Conservation (phyloP, 1,140 invertebrate genomes). For the Drosophila bifasciata region DNA sequence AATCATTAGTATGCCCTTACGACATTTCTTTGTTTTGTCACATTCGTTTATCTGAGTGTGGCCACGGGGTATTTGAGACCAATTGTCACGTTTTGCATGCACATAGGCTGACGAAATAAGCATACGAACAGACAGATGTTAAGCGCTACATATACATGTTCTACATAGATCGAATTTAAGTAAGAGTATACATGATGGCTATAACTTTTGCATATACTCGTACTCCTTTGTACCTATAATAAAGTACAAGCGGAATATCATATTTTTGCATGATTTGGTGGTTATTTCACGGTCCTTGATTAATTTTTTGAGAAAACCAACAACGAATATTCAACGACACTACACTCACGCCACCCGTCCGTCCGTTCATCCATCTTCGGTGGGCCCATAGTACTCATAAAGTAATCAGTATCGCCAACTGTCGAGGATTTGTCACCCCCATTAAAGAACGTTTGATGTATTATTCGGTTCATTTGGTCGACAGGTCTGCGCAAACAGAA, state of each 20-base stretch:
- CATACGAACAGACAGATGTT: not conserved
- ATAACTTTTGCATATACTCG: not conserved
- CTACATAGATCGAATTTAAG: not conserved
- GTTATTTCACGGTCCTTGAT: conserved; percentile 39
- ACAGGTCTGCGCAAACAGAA: conserved; percentile 83
- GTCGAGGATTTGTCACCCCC: conserved; percentile 82
- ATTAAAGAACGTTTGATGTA: conserved; percentile 83
- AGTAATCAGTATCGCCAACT: conserved; percentile 74
- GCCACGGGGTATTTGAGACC: conserved; percentile 53
- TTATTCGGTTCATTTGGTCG: conserved; percentile 84
- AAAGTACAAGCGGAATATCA: conserved; percentile 11
- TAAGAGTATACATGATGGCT: not conserved
- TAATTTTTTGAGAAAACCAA: conserved; percentile 41
- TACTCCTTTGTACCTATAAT: not conserved
- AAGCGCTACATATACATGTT: not conserved
- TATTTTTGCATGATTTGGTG: conserved; percentile 32
- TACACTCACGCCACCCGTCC: conserved; percentile 21
- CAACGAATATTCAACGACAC: conserved; percentile 30
- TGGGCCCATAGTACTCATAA: conserved; percentile 19
- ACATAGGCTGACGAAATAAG: not conserved
- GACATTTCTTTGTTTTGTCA: not conserved
- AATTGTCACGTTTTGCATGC: conserved; percentile 62
- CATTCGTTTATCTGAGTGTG: conserved; percentile 8
- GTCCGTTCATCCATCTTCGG: not conserved
- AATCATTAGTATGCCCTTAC: too few relatives aligned